Percentiles rank a stretch among this genome's conserved stretches.
phyloP scores from a whole-genome alignment of 1,140 invertebrate species.

The Acromyrmex echinatior region DNA sequence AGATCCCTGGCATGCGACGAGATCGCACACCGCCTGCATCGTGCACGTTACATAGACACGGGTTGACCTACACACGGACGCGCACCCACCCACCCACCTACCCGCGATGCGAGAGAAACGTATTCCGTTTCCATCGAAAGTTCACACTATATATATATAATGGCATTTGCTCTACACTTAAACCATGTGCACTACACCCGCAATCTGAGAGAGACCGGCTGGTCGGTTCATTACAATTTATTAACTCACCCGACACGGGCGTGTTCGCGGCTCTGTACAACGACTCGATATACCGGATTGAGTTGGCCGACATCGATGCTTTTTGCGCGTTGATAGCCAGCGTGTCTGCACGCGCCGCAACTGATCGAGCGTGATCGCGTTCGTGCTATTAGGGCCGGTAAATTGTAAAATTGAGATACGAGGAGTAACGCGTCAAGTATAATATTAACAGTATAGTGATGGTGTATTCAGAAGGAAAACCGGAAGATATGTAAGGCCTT shows the following conservation, averaged over 20 bases:
- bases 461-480: neutral
- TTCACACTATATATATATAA: slow-evolving; percentile 78
- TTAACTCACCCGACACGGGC: slow-evolving; percentile 77
- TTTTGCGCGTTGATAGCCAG: slow-evolving; percentile 33
- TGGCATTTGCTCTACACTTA: slow-evolving; percentile 78
- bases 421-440: neutral
- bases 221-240: slow-evolving; percentile 80
- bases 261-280: slow-evolving; percentile 77
- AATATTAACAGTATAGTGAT: neutral
- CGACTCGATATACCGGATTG: slow-evolving; percentile 71
- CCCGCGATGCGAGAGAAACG: too few relatives aligned
- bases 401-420: neutral
- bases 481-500: neutral
- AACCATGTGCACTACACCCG: too few relatives aligned
- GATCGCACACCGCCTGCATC: slow-evolving; percentile 69
- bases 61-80: slow-evolving; percentile 78
- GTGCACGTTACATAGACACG: slow-evolving; percentile 68
- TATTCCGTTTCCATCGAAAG: slow-evolving; percentile 81
- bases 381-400: neutral
- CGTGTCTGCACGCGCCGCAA: slow-evolving; percentile 24
- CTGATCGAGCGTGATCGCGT: slow-evolving; percentile 26
- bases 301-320: slow-evolving; percentile 39
- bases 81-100: too few relatives aligned
- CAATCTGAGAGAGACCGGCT: neutral
- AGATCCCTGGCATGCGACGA: slow-evolving; percentile 73